phyloP scores from a whole-genome alignment of 2,888 invertebrate genomes.

The Oegoconia quadripuncta region DNA sequence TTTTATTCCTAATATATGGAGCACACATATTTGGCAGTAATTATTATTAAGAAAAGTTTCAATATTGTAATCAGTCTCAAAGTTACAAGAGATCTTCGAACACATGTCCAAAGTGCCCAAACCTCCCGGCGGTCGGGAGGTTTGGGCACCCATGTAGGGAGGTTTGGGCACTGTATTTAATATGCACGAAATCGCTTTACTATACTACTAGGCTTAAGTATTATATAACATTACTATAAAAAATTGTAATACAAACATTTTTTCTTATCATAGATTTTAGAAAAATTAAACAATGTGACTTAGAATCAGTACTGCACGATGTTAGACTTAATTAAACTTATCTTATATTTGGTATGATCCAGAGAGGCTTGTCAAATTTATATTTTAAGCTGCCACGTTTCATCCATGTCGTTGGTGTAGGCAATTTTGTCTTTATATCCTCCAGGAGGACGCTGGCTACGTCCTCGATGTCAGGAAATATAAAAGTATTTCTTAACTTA shows the following conservation, averaged over 20 bases:
- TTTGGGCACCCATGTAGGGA: conserved; percentile 12
- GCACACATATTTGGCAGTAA: conserved; percentile 5
- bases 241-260: no score
- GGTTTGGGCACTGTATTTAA: conserved; percentile 14
- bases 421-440: no score
- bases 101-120: conserved; percentile 4
- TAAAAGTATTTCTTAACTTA: no score
- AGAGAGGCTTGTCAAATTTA: neutral
- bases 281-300: no score
- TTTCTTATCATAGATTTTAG: no score
- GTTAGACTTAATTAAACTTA: conserved; percentile 1
- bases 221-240: conserved; percentile 3
- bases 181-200: no score
- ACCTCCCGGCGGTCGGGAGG: conserved; percentile 12
- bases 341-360: conserved; percentile 3
- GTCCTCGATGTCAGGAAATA: no score
- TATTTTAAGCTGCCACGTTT: neutral
- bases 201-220: no score
- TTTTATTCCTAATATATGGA: neutral
- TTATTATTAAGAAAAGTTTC: neutral
- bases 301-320: no score
- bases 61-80: conserved; percentile 5
- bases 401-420: no score
- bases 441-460: no score
- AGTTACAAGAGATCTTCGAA: conserved; percentile 3